Percentiles rank a stretch among this genome's conserved stretches.
phyloP scores from a whole-genome alignment of 2,113 vertebrate species.

The Spheniscus mendiculus region DNA sequence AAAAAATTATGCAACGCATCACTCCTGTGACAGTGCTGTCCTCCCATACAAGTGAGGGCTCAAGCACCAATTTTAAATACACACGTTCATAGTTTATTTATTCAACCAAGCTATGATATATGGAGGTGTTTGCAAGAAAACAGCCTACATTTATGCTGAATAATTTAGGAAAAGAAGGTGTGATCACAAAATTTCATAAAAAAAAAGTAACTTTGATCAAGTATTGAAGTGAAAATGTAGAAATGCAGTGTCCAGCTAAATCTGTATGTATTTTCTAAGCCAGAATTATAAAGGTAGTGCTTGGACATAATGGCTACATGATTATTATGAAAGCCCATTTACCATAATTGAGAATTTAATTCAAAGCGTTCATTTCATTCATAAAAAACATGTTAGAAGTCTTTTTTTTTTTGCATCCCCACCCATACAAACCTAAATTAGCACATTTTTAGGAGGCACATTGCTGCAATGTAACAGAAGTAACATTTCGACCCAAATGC shows the following conservation, averaged over 20 bases:
- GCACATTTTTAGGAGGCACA: background rate
- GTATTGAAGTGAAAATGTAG: background rate
- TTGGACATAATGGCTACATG: background rate
- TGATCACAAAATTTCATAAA: background rate
- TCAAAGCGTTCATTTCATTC: background rate
- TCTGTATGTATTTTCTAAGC: background rate
- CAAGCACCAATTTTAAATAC: background rate
- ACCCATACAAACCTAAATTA: background rate
- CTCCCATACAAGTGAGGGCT: background rate
- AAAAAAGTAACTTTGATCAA: background rate
- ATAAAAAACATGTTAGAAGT: background rate
- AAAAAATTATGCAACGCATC: background rate
- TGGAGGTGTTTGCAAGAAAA: background rate
- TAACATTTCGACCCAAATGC: background rate
- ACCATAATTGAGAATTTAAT: constrained; percentile 5
- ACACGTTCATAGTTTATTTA: background rate
- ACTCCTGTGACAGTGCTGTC: background rate
- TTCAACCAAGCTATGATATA: background rate
- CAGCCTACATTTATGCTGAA: background rate
- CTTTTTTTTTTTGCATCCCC: background rate
- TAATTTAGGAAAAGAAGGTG: background rate
- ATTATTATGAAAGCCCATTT: constrained; percentile 14
- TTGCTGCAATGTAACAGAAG: background rate
- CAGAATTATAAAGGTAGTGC: background rate
- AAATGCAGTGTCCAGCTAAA: background rate